A percentile compares a stretch with the other conserved stretches of the same genome.
phyloP scores from a whole-genome alignment of 2,113 vertebrate genomes.

The Microcebus lehilahytsara region DNA sequence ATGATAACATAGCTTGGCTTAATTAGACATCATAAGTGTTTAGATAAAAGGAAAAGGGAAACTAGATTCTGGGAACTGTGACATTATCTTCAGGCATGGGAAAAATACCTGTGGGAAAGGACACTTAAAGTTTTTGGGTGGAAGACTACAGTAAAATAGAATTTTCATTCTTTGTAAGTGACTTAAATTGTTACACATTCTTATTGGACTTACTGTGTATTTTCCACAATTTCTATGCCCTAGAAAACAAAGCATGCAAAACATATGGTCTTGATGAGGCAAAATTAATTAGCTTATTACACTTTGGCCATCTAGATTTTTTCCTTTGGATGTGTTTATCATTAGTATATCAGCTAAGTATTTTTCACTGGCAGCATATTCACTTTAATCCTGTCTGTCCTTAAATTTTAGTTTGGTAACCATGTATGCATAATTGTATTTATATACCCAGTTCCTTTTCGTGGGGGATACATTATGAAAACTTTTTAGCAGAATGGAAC shows the following conservation, averaged over 20 bases:
- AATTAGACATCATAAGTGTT: not conserved
- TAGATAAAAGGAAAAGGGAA: not conserved
- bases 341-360: not conserved
- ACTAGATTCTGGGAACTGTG: not conserved
- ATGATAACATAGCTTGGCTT: not conserved
- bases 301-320: not conserved
- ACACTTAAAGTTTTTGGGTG: not conserved
- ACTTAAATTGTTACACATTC: not conserved
- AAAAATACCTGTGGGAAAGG: not conserved
- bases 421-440: not conserved
- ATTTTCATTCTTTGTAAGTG: not conserved
- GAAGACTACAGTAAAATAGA: not conserved
- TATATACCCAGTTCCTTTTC: not conserved
- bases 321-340: conserved; percentile 22
- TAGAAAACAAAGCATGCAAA: conserved; percentile 19
- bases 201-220: not conserved
- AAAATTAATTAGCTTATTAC: conserved; percentile 18
- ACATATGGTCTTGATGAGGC: not conserved
- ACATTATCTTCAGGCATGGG: not conserved
- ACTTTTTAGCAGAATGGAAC: not conserved
- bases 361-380: conserved; percentile 8
- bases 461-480: not conserved
- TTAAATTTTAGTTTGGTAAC: not conserved
- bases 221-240: not conserved
- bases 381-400: not conserved